Evolutionary conservation across 2,888 invertebrate genomes (phyloP).

Genomic region (Eugnorisma glareosa): DNA sequence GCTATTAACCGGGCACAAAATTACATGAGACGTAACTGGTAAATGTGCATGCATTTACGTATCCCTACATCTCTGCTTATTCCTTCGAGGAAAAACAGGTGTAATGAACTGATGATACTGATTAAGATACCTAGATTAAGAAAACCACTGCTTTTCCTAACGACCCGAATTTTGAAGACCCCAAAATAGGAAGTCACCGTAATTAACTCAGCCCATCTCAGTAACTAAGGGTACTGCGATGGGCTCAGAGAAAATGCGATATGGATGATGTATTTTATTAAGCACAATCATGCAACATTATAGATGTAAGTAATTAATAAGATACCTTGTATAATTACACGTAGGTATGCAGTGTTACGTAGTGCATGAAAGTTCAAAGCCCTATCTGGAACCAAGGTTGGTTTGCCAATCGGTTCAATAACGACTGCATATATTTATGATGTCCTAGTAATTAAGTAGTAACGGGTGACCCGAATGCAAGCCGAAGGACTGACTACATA

Average conservation of each 20-base stretch:
- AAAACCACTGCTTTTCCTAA: not conserved
- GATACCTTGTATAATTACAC: constrained; percentile 6
- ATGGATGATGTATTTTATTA: not conserved
- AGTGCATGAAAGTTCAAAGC: constrained; percentile 30
- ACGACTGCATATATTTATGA: not conserved
- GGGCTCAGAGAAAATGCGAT: not conserved
- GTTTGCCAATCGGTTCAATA: constrained; percentile 12
- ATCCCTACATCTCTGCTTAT: not conserved
- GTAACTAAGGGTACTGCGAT: not conserved
- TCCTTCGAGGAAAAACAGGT: not conserved
- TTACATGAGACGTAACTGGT: not conserved
- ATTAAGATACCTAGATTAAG: not conserved
- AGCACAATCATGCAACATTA: constrained; percentile 2
- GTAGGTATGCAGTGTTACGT: not conserved
- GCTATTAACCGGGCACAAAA: not conserved
- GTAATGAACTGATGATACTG: too few relatives aligned
- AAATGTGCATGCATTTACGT: not conserved
- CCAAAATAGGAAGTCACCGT: not conserved
- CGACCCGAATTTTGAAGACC: not conserved
- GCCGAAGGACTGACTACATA: not conserved
- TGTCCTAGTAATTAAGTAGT: not conserved
- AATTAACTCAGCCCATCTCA: not conserved
- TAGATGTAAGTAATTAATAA: not conserved
- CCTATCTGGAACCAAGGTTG: constrained; percentile 27
- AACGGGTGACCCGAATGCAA: not conserved